phyloP scores from a whole-genome alignment of 2,888 invertebrate species.

The Clistopyga incitator region DNA sequence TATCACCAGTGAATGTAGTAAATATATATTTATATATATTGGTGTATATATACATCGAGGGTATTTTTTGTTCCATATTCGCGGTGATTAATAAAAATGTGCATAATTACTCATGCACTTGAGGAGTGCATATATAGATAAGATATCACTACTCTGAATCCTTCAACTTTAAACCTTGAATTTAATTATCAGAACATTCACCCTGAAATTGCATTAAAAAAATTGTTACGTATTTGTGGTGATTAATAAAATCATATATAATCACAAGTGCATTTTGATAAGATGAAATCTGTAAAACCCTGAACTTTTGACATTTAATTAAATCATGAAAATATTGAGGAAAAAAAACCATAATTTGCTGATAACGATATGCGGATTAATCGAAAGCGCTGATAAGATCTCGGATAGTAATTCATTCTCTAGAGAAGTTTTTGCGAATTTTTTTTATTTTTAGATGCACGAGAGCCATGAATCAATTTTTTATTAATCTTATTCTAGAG shows the following conservation, averaged over 20 bases:
- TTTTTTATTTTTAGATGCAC: neutral
- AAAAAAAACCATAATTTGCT: neutral
- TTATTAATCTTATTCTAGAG: neutral
- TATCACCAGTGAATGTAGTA: slow-evolving; percentile 17
- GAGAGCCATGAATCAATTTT: neutral
- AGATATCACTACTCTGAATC: neutral
- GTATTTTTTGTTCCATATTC: slow-evolving; percentile 18
- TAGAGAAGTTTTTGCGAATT: neutral
- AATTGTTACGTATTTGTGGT: neutral
- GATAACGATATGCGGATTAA: slow-evolving; percentile 51
- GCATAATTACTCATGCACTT: neutral
- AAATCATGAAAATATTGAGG: slow-evolving; percentile 5
- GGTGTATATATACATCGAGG: slow-evolving; percentile 2
- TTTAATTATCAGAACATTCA: slow-evolving; percentile 18
- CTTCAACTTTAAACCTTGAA: slow-evolving; percentile 20
- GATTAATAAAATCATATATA: neutral
- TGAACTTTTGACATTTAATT: slow-evolving; percentile 25
- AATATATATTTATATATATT: neutral
- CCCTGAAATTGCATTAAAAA: too few species aligned
- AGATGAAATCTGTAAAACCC: neutral
- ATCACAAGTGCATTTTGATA: neutral
- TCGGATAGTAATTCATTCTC: neutral
- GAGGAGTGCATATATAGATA: neutral
- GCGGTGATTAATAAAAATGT: neutral
- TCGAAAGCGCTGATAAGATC: slow-evolving; percentile 13